A percentile compares a stretch with the other conserved stretches of the same genome.
These are phyloP conservation scores for Epistrophe grossulariae DNA, from an alignment of 2,888 invertebrate genomes.

Conservation along the genomic window DNA sequence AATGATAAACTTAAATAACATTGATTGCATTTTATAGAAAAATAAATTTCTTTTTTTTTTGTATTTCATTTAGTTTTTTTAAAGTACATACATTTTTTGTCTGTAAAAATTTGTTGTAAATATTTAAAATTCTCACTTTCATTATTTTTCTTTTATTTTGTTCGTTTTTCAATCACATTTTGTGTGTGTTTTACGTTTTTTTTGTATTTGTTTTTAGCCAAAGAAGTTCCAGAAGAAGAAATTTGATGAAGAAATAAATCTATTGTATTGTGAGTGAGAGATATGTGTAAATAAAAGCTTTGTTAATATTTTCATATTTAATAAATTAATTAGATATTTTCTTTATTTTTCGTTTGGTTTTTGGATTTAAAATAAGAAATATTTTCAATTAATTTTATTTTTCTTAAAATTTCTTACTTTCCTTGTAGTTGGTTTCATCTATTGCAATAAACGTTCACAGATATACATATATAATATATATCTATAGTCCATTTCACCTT, in stretches of 20 bases:
- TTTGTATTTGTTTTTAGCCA: constrained; percentile 46
- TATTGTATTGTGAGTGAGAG: constrained; percentile 70
- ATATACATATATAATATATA: constrained; percentile 56
- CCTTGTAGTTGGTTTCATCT: constrained; percentile 75
- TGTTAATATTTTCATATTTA: constrained; percentile 40
- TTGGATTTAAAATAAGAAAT: constrained; percentile 61
- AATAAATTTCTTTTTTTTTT: constrained; percentile 53
- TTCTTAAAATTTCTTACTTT: constrained; percentile 51
- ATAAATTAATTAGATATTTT: constrained; percentile 56
- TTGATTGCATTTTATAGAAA: constrained; percentile 68
- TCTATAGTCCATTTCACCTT: constrained; percentile 67
- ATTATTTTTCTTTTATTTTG: constrained; percentile 26
- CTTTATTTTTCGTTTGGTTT: constrained; percentile 2
- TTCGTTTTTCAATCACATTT: constrained; percentile 39
- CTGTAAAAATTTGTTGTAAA: constrained; percentile 53
- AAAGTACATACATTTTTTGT: constrained; percentile 5
- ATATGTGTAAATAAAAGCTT: constrained; percentile 76
- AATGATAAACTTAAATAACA: constrained; percentile 45
- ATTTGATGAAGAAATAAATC: constrained; percentile 65
- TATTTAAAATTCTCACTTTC: constrained; percentile 75
- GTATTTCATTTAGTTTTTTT: constrained; percentile 23
- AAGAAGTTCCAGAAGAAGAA: constrained; percentile 75
- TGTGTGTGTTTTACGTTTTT: constrained; percentile 4
- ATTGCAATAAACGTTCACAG: constrained; percentile 75
- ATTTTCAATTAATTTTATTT: constrained; percentile 34